Percentiles rank a stretch among this genome's conserved stretches.
These are phyloP conservation scores for Acanthosepion lycidas DNA, from an alignment of 2,888 invertebrate genomes.

Conservation along the genomic window DNA sequence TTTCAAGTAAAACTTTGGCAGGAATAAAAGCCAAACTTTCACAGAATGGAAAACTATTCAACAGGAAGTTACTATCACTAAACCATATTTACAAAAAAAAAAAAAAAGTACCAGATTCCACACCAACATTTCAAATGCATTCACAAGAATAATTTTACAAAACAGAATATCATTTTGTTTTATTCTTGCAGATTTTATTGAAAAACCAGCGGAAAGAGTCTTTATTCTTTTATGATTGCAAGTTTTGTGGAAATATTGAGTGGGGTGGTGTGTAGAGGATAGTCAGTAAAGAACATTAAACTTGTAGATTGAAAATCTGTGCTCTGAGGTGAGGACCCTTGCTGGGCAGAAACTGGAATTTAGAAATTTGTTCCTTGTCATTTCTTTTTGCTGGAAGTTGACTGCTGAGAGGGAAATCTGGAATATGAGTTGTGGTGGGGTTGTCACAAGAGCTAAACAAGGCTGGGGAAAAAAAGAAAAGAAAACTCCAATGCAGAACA, in stretches of 20 bases:
- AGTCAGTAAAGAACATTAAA: neutral
- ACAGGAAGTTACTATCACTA: neutral
- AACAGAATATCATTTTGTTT: neutral
- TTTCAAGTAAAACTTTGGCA: neutral
- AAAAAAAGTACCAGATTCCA: neutral
- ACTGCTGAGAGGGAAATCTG: neutral
- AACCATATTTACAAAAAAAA: neutral
- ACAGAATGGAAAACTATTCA: neutral
- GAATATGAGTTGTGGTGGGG: neutral
- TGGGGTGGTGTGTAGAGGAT: neutral
- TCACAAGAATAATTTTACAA: neutral
- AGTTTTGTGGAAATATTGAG: neutral
- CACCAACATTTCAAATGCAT: neutral
- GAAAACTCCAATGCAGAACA: no score
- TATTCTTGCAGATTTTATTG: neutral
- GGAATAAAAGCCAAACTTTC: neutral
- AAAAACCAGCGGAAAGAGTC: neutral
- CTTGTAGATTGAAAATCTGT: neutral
- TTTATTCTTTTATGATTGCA: neutral
- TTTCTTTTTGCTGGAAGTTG: neutral
- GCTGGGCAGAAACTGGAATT: neutral
- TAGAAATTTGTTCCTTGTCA: neutral
- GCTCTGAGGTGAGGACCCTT: neutral
- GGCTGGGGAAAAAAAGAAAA: neutral
- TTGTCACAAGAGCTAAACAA: neutral